Conservation (phyloP, 1,140 invertebrate species). For the Drosophila seguyi region DNA sequence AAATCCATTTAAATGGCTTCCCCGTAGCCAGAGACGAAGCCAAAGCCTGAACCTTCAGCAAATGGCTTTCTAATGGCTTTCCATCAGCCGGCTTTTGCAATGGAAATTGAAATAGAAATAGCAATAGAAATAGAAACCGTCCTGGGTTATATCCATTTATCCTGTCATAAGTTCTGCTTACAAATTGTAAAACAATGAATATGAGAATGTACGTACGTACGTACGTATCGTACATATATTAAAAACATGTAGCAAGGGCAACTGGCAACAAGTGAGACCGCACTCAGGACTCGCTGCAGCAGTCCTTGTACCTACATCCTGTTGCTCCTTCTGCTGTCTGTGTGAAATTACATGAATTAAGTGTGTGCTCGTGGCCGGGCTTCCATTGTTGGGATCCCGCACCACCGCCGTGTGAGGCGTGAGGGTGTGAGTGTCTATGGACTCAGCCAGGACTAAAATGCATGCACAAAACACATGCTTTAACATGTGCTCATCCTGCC, state of each 20-base stretch:
- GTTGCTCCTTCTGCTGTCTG: constrained; percentile 69
- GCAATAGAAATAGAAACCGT: constrained; percentile 18
- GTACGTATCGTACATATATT: constrained; percentile 26
- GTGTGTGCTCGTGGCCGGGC: constrained; percentile 63
- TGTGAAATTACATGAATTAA: constrained; percentile 84
- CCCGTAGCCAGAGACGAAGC: constrained; percentile 28
- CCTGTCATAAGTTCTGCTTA: constrained; percentile 83
- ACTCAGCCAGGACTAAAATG: constrained; percentile 46
- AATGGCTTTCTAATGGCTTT: constrained; percentile 80
- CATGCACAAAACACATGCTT: constrained; percentile 70
- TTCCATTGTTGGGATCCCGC: constrained; percentile 55
- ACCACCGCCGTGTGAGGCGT: constrained; percentile 8
- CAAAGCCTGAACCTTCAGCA: constrained; percentile 19
- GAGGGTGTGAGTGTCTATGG: constrained; percentile 21
- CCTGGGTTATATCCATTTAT: constrained; percentile 56
- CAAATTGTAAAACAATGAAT: constrained; percentile 83
- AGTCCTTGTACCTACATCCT: constrained; percentile 63
- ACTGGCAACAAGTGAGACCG: constrained; percentile 80
- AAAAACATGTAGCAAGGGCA: constrained; percentile 32
- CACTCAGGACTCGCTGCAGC: constrained; percentile 38
- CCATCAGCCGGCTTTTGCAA: constrained; percentile 49
- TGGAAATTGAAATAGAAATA: too few species aligned
- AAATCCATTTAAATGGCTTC: constrained; percentile 32
- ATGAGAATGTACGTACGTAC: constrained; percentile 55
- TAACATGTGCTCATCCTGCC: constrained; percentile 77